These are phyloP conservation scores for Cynoglossus semilaevis DNA, from an alignment of 2,113 vertebrate species.

Conservation along the genomic window DNA sequence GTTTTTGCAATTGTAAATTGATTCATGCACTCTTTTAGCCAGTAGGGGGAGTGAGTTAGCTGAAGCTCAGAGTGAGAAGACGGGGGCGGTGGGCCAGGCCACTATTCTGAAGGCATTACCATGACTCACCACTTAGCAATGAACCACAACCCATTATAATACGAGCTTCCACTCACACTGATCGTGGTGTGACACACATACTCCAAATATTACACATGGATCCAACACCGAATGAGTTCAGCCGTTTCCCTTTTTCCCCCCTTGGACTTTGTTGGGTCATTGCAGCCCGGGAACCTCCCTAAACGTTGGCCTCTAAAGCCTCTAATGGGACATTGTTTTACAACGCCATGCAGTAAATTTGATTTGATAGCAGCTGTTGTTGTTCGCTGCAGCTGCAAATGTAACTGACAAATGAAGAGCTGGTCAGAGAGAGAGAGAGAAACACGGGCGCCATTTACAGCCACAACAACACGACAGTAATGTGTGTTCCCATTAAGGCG, in stretches of 20 bases:
- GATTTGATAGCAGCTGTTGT: slow-evolving; percentile 16
- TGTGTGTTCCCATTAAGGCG: slow-evolving; percentile 32
- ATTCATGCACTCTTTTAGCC: slow-evolving; percentile 36
- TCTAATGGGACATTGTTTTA: slow-evolving; percentile 2
- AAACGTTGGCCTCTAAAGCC: slow-evolving; percentile 3
- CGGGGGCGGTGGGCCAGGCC: slow-evolving; percentile 6
- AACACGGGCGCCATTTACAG: slow-evolving; percentile 4
- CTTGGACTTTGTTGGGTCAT: neutral
- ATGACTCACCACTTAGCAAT: slow-evolving; percentile 68
- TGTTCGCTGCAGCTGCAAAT: neutral
- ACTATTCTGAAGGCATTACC: slow-evolving; percentile 49
- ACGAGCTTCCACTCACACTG: slow-evolving; percentile 45
- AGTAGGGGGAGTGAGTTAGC: slow-evolving; percentile 63
- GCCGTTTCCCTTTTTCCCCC: neutral
- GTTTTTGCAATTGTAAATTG: neutral
- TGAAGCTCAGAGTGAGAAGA: slow-evolving; percentile 10
- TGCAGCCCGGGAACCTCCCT: neutral
- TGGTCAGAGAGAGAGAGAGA: slow-evolving; percentile 25
- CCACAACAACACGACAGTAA: neutral
- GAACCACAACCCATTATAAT: slow-evolving; percentile 56
- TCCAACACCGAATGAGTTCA: neutral
- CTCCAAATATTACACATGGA: slow-evolving; percentile 1
- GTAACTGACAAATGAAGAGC: slow-evolving; percentile 12
- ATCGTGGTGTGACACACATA: slow-evolving; percentile 32
- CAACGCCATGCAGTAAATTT: slow-evolving; percentile 11